Evolutionary conservation across 2,888 invertebrate genomes (phyloP).

Genomic region (Pachydiplax longipennis): DNA sequence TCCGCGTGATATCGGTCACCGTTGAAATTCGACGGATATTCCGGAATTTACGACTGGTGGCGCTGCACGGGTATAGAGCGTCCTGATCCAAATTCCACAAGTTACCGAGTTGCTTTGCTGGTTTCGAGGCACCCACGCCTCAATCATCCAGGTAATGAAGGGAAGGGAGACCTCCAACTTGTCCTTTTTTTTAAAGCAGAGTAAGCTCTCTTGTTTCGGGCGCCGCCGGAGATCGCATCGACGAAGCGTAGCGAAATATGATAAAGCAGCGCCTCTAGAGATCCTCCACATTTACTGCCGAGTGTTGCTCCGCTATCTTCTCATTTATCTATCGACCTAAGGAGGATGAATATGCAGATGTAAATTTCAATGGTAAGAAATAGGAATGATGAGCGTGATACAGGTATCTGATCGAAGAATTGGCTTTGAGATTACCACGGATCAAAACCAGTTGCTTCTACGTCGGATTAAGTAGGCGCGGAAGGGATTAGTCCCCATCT

Average conservation of each 20-base stretch:
- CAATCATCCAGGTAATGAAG: neutral
- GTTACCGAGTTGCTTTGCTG: neutral
- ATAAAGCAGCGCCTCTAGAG: neutral
- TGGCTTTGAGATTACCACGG: too few relatives aligned
- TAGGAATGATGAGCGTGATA: neutral
- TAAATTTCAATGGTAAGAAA: neutral
- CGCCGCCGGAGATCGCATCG: neutral
- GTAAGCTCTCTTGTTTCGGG: neutral
- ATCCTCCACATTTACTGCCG: neutral
- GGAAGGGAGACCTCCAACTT: neutral
- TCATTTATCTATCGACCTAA: neutral
- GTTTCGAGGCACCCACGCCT: neutral
- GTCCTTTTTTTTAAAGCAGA: neutral
- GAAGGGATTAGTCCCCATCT: too few relatives aligned
- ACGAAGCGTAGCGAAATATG: neutral
- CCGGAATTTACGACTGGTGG: neutral
- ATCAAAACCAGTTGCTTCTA: too few relatives aligned
- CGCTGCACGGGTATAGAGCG: neutral
- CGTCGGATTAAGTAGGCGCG: too few relatives aligned
- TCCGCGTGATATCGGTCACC: neutral
- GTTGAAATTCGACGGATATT: neutral
- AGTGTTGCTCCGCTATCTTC: neutral
- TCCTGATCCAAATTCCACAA: neutral
- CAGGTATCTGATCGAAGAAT: neutral
- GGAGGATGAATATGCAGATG: neutral